These are phyloP conservation scores for Glandiceps talaboti DNA, from an alignment of 53 echinoderm and acorn worm genomes.

Conservation along the genomic window DNA sequence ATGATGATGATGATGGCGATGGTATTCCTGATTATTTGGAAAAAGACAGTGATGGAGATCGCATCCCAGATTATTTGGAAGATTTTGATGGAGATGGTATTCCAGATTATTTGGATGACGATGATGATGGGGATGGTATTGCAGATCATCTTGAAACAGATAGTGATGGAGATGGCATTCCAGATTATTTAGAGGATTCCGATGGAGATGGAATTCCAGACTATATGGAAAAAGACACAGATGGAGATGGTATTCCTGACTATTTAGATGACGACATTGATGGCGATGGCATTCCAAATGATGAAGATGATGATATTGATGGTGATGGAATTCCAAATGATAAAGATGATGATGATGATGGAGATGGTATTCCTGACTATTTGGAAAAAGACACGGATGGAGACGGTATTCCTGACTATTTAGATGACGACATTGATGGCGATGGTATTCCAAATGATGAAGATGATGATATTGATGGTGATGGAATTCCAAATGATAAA, in stretches of 20 bases:
- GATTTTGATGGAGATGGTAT: background rate
- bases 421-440: background rate
- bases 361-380: background rate
- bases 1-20: background rate
- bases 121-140: background rate
- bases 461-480: background rate
- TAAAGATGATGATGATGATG: background rate
- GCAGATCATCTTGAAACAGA: background rate
- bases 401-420: background rate
- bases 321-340: background rate
- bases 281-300: background rate
- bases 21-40: background rate
- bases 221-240: background rate
- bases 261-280: background rate
- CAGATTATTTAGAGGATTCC: background rate
- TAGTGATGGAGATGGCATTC: background rate
- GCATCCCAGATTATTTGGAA: background rate
- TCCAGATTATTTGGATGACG: background rate
- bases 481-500: background rate
- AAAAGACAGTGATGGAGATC: background rate
- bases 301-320: background rate
- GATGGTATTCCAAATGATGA: background rate
- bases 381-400: background rate
- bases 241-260: background rate
- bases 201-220: background rate